Percentiles rank a stretch among this genome's conserved stretches.
phyloP scores from a whole-genome alignment of 2,888 invertebrate genomes.

The Griposia aprilina region DNA sequence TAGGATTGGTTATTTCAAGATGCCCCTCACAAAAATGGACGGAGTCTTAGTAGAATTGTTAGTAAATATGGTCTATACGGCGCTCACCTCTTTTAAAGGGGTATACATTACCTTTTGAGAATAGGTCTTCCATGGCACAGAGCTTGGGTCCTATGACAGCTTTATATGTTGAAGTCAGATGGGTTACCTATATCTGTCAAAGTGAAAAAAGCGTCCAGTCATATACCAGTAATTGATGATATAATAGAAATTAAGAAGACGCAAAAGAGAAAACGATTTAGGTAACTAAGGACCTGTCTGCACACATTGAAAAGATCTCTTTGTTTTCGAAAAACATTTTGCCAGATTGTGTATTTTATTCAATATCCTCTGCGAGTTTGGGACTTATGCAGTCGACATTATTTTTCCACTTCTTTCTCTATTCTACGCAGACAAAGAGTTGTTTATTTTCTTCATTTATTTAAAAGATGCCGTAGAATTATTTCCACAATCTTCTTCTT shows the following conservation, averaged over 20 bases:
- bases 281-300: neutral
- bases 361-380: too few species aligned
- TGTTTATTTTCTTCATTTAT: neutral
- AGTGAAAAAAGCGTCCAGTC: neutral
- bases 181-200: neutral
- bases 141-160: neutral
- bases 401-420: too few species aligned
- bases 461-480: too few species aligned
- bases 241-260: neutral
- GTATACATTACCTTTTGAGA: neutral
- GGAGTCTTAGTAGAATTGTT: neutral
- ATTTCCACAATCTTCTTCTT: neutral
- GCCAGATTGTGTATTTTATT: too few species aligned
- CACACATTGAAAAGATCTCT: neutral
- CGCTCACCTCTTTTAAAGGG: neutral
- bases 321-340: neutral
- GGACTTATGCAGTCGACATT: too few species aligned
- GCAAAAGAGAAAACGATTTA: neutral
- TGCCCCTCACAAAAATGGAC: neutral
- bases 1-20: neutral
- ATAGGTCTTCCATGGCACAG: neutral
- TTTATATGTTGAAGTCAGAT: neutral
- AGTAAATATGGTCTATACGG: neutral
- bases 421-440: neutral
- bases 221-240: neutral